Evolutionary conservation across 2,888 invertebrate species (phyloP).

Genomic region (Ophonus ardosiacus): DNA sequence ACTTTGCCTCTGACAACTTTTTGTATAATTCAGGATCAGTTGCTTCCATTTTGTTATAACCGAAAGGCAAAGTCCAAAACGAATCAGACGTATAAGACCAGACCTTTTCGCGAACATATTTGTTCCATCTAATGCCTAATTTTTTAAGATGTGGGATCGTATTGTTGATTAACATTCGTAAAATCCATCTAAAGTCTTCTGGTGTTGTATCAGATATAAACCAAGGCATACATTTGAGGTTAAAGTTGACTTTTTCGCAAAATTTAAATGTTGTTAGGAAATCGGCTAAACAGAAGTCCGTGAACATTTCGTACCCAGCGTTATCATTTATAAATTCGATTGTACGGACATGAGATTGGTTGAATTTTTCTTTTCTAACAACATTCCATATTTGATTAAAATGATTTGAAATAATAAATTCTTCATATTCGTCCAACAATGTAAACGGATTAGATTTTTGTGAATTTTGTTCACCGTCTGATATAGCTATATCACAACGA

Average conservation of each 20-base stretch:
- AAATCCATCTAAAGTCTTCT: constrained; percentile 85
- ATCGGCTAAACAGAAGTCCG: constrained; percentile 92
- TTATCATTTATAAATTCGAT: constrained; percentile 91
- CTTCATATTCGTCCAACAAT: constrained; percentile 78
- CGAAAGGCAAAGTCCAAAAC: constrained; percentile 94
- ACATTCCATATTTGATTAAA: constrained; percentile 79
- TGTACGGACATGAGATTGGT: background rate
- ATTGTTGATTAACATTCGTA: constrained; percentile 76
- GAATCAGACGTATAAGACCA: constrained; percentile 79
- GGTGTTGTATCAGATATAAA: constrained; percentile 93
- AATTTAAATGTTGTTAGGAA: constrained; percentile 82
- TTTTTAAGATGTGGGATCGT: constrained; percentile 70
- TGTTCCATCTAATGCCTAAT: constrained; percentile 80
- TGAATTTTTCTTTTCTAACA: constrained; percentile 67
- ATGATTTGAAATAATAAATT: constrained; percentile 81
- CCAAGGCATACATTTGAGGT: constrained; percentile 95
- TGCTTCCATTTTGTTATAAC: constrained; percentile 86
- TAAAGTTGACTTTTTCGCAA: constrained; percentile 85
- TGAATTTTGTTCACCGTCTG: constrained; percentile 82
- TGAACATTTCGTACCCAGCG: constrained; percentile 93
- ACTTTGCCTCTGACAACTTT: constrained; percentile 82
- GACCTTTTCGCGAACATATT: constrained; percentile 76
- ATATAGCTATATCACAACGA: constrained; percentile 93
- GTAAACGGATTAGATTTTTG: constrained; percentile 79
- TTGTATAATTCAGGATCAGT: constrained; percentile 84